Base-by-base conservation (phyloP, 2,797 vertebrate genomes). In the Amblyopsis hoosieri region DNA sequence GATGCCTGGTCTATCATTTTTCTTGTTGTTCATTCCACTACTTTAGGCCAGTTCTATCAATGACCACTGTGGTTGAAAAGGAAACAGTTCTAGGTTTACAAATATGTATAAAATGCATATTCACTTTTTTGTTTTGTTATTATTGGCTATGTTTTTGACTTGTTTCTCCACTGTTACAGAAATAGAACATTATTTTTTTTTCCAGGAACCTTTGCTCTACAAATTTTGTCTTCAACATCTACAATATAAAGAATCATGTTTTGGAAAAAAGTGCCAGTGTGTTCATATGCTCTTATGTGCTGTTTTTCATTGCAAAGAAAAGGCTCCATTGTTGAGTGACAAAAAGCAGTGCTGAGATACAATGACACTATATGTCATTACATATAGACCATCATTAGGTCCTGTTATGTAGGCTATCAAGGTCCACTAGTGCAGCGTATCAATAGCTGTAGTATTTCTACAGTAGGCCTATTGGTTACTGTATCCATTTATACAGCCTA, bases 181-280 rank as follows among this genome's bases (percentile, higher is more conserved):
- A 87, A 90, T 87, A 81, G 89, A 84, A 86, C 78, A 83, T 67
- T 75, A 75, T 79, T 84, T 75, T 78, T 84, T 90, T 84, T 91
- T 89, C 91, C 82, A 76, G 82, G 92, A 93, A 81, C 87, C 87
- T 89, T 90, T 67, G 81, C 93, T 92, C 91, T 93, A 74, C 23
- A 92, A 81, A 85, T 91, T 68, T 93, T 94, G 91, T 94, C 93
- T 94, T 94, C 95, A 93, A 93, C 93, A 90, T 94, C 88, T 90
- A 92, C 78, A 62, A 89, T 93, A 92, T 92, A 95, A 95, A 94
- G 91, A 94, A 94, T 94, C 85, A 89, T 92, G 85, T 94, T 93
- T 93, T 94, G 92, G 89, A 93, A 92, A 90, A 90, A 87, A 71
- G 72, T 80, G 78, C 70, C 74, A 47, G 87, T 90, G 76, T 83